Percentiles rank a stretch among this genome's conserved stretches.
Evolutionary conservation across 1,140 invertebrate species (phyloP).

Genomic region (Lasioglossum baleicum): DNA sequence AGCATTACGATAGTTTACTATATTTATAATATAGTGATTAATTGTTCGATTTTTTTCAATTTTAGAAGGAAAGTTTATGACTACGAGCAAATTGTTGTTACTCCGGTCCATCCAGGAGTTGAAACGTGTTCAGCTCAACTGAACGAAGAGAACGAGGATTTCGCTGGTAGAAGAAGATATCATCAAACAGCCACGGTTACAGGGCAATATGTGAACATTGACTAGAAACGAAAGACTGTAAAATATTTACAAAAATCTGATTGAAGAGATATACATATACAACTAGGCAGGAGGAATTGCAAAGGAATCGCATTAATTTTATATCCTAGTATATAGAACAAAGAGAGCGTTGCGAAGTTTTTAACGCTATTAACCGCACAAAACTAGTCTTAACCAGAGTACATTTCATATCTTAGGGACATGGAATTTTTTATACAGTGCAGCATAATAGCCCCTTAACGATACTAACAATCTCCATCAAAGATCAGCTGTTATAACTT

Average conservation of each 20-base stretch:
- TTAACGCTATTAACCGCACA: constrained; percentile 40
- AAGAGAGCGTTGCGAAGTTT: constrained; percentile 17
- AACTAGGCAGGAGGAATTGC: constrained; percentile 8
- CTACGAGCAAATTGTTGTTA: constrained; percentile 95
- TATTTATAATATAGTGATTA: not conserved
- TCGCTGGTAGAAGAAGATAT: constrained; percentile 92
- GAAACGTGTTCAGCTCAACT: constrained; percentile 91
- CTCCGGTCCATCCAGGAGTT: constrained; percentile 90
- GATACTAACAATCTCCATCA: not conserved
- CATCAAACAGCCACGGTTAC: constrained; percentile 93
- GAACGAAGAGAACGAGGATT: constrained; percentile 97
- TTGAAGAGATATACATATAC: not conserved
- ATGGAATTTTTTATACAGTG: constrained; percentile 34
- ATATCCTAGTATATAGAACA: not conserved
- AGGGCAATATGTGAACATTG: constrained; percentile 85
- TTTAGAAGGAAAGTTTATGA: constrained; percentile 86
- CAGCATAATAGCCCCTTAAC: constrained; percentile 34
- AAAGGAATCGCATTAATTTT: constrained; percentile 20
- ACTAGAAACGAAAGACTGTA: constrained; percentile 59
- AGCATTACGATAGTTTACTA: not conserved
- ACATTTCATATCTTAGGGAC: constrained; percentile 47
- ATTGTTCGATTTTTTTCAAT: not conserved
- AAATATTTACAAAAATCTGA: not conserved
- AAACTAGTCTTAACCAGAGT: constrained; percentile 47
- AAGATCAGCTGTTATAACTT: constrained; percentile 1